Evolutionary conservation across 2,797 vertebrate species (phyloP).

Genomic region (Falco biarmicus): DNA sequence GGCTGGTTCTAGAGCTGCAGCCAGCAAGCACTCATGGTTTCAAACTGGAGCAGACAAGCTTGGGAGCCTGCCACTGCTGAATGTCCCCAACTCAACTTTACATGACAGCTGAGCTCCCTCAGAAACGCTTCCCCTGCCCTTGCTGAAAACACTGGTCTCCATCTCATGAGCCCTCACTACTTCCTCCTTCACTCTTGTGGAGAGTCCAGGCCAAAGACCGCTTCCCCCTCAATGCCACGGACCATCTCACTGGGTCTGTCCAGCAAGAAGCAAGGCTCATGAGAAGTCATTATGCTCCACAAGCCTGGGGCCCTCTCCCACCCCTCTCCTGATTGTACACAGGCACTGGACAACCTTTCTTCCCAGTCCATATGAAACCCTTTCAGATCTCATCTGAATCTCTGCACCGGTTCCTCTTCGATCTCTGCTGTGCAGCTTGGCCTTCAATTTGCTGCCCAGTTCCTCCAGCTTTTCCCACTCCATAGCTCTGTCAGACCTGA

Average conservation of each 20-base stretch:
- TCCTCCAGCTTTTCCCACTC: background rate
- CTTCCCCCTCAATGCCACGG: background rate
- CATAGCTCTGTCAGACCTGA: background rate
- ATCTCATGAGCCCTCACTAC: background rate
- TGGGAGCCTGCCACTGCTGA: background rate
- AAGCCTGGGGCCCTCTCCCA: background rate
- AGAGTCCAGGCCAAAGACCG: background rate
- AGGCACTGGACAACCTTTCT: background rate
- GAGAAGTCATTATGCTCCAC: background rate
- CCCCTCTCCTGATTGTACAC: background rate
- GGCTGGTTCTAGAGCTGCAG: slow-evolving; percentile 31
- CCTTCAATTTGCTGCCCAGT: background rate
- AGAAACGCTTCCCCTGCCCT: background rate
- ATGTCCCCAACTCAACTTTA: slow-evolving; percentile 23
- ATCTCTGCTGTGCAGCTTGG: background rate
- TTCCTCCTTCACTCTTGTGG: background rate
- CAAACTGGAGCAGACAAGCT: background rate
- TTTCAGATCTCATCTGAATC: background rate
- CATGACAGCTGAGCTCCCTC: background rate
- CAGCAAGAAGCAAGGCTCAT: background rate
- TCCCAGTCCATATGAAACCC: background rate
- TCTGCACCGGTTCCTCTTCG: background rate
- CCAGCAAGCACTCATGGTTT: slow-evolving; percentile 15
- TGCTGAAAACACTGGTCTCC: background rate
- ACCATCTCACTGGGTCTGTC: background rate